These are phyloP conservation scores for Brachionus paranguensis DNA, from an alignment of 1,140 invertebrate species.

Conservation along the genomic window DNA sequence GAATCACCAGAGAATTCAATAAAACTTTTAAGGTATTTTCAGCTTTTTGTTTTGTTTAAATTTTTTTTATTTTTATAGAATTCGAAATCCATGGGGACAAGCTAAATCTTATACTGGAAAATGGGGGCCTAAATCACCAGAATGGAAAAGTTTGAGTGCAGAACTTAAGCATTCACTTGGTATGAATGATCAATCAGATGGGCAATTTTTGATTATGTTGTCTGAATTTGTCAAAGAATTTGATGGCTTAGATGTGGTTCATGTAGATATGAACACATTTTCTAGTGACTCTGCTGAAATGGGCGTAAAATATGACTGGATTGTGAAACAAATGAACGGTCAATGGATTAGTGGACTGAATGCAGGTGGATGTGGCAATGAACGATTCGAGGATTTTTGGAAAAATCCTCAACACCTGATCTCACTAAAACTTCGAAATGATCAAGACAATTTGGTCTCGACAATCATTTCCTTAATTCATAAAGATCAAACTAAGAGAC, in stretches of 20 bases:
- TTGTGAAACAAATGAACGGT: neutral
- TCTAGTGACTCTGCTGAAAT: neutral
- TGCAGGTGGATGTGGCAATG: constrained; percentile 40
- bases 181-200: constrained; percentile 46
- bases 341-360: constrained; percentile 18
- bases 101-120: constrained; percentile 60
- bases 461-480: constrained; percentile 24
- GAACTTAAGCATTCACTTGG: constrained; percentile 43
- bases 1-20: neutral
- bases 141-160: constrained; percentile 61
- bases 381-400: constrained; percentile 12
- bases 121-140: constrained; percentile 60
- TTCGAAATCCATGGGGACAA: constrained; percentile 60
- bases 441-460: neutral
- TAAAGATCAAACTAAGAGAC: neutral
- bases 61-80: neutral
- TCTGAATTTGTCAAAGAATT: constrained; percentile 45
- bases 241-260: constrained; percentile 16
- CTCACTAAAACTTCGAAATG: neutral
- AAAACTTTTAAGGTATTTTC: constrained; percentile 11
- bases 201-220: constrained; percentile 60
- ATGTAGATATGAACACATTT: constrained; percentile 23
- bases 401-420: constrained; percentile 38
- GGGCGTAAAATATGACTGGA: neutral
- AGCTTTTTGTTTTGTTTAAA: neutral